These are phyloP conservation scores for Drosophila algonquin DNA, from an alignment of 2,888 invertebrate species.

Conservation along the genomic window DNA sequence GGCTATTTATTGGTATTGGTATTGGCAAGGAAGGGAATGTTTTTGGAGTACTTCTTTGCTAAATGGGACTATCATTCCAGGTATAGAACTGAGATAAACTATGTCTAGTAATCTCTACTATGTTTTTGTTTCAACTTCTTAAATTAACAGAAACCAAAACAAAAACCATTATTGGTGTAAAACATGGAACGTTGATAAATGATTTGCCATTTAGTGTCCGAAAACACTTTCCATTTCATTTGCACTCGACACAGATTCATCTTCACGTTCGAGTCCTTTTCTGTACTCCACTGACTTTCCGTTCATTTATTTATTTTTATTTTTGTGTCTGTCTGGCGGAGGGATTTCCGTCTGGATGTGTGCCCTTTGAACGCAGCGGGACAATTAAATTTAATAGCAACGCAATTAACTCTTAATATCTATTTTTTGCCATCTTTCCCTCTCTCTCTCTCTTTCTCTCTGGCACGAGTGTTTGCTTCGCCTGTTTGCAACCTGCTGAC, in stretches of 20 bases:
- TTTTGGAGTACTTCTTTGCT: too few species aligned
- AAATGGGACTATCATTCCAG: too few species aligned
- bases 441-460: conserved; percentile 26
- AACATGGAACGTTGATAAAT: conserved; percentile 23
- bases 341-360: not conserved
- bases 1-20: too few species aligned
- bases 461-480: conserved; percentile 12
- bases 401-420: conserved; percentile 79
- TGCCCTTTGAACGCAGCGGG: conserved; percentile 53
- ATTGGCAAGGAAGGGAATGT: not conserved
- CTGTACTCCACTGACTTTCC: conserved; percentile 2
- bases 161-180: too few species aligned
- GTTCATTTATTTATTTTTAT: not conserved
- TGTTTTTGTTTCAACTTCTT: too few species aligned
- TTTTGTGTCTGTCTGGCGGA: conserved; percentile 11
- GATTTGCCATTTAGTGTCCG: conserved; percentile 33
- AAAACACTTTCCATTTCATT: conserved; percentile 64
- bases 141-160: too few species aligned
- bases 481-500: conserved; percentile 45
- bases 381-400: conserved; percentile 79
- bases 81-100: not conserved
- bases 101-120: not conserved
- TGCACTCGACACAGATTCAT: conserved; percentile 60
- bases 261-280: conserved; percentile 45
- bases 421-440: conserved; percentile 46